Evolutionary conservation across 2,888 invertebrate genomes (phyloP).

Genomic region (Cordylochernes scorpioides): DNA sequence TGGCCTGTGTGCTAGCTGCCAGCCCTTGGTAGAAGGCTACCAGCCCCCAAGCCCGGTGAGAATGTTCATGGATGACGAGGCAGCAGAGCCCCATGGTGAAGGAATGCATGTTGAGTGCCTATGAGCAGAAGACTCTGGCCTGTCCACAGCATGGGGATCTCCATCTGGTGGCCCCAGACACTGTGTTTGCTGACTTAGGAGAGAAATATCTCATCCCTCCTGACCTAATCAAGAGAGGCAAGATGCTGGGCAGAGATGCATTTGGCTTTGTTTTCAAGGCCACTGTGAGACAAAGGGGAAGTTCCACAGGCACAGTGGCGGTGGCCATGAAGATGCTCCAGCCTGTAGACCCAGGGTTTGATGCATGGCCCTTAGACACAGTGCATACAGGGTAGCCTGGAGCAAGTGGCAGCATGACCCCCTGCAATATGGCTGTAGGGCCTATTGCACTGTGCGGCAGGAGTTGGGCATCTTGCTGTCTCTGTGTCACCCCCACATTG

Average conservation of each 20-base stretch:
- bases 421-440: conserved; percentile 67
- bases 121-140: conserved; percentile 33
- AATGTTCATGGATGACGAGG: no score
- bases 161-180: conserved; percentile 65
- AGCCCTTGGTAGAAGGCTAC: no score
- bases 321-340: conserved; percentile 89
- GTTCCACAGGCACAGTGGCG: conserved; percentile 26
- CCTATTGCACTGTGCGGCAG: conserved; percentile 82
- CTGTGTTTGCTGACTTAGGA: conserved; percentile 65
- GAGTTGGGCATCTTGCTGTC: conserved; percentile 64
- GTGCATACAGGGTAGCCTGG: conserved; percentile 37
- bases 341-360: conserved; percentile 58
- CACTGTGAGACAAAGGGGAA: conserved; percentile 23
- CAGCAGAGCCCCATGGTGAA: conserved; percentile 87
- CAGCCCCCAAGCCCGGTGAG: no score
- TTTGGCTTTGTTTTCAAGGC: conserved; percentile 89
- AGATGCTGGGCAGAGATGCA: conserved; percentile 64
- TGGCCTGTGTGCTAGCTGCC: no score
- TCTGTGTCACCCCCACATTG: conserved; percentile 66
- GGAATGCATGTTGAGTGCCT: conserved; percentile 70
- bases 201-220: conserved; percentile 50
- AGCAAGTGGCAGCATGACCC: conserved; percentile 86
- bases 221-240: conserved; percentile 42
- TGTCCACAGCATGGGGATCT: conserved; percentile 57
- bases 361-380: conserved; percentile 35